phyloP scores from a whole-genome alignment of 53 echinoderm and acorn worm species.

The Echinometra lucunter region DNA sequence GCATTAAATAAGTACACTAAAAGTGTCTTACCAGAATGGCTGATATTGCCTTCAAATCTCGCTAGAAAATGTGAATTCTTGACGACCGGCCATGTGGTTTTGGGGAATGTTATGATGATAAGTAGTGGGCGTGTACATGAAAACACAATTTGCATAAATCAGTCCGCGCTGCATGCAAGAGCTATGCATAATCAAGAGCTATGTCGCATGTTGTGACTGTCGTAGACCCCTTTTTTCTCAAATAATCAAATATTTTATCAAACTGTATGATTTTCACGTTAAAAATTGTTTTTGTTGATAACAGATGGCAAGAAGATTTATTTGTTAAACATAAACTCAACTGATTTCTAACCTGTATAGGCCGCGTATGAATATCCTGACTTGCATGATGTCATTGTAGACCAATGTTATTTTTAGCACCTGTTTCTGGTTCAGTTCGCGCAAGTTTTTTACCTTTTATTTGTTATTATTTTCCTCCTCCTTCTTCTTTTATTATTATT shows the following conservation, averaged over 20 bases:
- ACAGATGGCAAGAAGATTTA: background rate
- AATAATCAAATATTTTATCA: background rate
- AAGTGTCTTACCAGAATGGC: background rate
- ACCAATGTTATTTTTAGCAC: background rate
- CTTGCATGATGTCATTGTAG: background rate
- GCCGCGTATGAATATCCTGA: background rate
- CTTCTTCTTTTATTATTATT: no score
- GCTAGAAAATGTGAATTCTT: background rate
- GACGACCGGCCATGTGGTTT: slow-evolving; percentile 22
- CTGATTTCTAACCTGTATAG: background rate
- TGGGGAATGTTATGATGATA: background rate
- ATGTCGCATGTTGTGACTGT: no score
- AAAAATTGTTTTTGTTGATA: background rate
- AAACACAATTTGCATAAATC: slow-evolving; percentile 6
- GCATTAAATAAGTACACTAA: background rate
- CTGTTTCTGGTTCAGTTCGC: background rate
- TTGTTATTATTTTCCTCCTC: no score
- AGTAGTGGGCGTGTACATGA: background rate
- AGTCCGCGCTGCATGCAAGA: slow-evolving; percentile 13
- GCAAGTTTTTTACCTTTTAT: no score
- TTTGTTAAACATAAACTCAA: background rate
- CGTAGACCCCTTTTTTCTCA: background rate
- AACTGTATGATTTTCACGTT: background rate
- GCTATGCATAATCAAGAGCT: no score
- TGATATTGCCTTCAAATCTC: background rate